Base-by-base conservation (phyloP, 2,797 vertebrate genomes). In the Catharus ustulatus region DNA sequence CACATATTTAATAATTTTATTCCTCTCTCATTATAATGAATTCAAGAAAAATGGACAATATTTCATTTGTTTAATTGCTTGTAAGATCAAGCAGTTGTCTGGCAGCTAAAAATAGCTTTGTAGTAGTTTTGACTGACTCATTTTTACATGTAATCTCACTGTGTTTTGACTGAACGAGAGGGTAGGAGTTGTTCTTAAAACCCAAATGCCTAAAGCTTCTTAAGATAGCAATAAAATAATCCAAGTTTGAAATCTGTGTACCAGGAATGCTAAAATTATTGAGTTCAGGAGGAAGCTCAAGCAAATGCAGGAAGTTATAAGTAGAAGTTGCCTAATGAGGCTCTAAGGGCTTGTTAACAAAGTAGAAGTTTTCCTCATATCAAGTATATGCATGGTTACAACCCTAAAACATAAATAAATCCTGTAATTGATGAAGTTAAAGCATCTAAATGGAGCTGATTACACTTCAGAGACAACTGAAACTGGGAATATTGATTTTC, bases 41-140 rank as follows among this genome's bases (percentile, higher is more conserved):
- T 66, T 82, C 9, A 62, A 82, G 63, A 76, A 69, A 84, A 87
- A 77, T 13, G 42, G 82, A 75, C 68, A 80, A 29, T 29, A 27
- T 77, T 83, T 73, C n/a, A 83, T 74, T 80, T 74, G 32, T 80
- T 90, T 79, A 43, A 86, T 57, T 94, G 90, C 79, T 62, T 94
- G 76, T 32, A 85, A 91, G 54, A 92, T 68, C 75, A 85, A 94
- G 87, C 72, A 77, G 52, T 94, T 2, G 4, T 62, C 90, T 94
- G 58, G 68, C 79, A 92, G 73, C 75, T 94, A 84, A 94, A 90
- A 93, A 94, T 54, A 92, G 49, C 48, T 23, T 54, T 48, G 64
- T 63, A 86, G 61, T 24, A 87, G 87, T 83, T 96, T 67, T 79
- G 79, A 85, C 91, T 89, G 86, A 93, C 87, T 92, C 82, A 89